phyloP scores from a whole-genome alignment of 2,113 vertebrate genomes.

The Seriola quinqueradiata region DNA sequence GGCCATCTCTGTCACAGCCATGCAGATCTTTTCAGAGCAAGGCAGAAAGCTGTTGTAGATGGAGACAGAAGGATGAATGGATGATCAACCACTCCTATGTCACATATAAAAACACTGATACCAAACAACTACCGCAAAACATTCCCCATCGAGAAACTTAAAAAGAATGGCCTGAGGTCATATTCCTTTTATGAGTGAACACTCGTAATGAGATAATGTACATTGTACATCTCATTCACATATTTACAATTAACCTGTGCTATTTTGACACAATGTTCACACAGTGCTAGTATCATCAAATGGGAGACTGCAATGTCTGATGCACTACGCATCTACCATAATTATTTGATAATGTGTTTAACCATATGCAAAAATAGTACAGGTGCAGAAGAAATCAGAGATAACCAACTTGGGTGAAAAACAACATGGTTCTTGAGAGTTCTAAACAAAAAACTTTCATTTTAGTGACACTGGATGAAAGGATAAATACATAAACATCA shows the following conservation, averaged over 20 bases:
- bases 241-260: neutral
- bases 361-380: neutral
- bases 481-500: neutral
- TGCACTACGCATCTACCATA: neutral
- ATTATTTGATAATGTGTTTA: neutral
- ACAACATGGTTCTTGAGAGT: neutral
- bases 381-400: neutral
- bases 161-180: neutral
- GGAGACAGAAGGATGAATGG: slow-evolving; percentile 18
- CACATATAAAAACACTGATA: neutral
- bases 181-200: neutral
- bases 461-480: neutral
- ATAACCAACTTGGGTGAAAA: neutral
- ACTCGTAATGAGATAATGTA: neutral
- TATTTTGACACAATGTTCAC: neutral
- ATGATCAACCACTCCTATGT: neutral
- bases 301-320: neutral
- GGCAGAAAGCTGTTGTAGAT: slow-evolving; percentile 90
- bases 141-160: neutral
- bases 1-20: slow-evolving; percentile 98
- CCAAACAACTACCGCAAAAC: neutral
- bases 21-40: slow-evolving; percentile 97
- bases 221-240: neutral
- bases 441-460: neutral
- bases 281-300: neutral